phyloP scores from a whole-genome alignment of 2,888 invertebrate species.

The Sarcophaga subvicina region DNA sequence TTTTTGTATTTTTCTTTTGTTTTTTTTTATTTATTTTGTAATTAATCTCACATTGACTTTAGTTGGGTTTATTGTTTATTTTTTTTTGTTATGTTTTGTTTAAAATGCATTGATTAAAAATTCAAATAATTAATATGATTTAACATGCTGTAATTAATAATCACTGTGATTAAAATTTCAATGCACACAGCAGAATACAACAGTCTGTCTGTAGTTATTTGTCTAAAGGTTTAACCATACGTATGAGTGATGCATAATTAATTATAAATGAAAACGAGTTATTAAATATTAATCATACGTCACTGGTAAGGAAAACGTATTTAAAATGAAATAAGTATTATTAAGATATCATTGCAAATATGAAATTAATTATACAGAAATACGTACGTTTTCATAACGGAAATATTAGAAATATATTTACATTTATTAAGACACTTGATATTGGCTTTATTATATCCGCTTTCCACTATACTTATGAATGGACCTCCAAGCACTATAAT shows the following conservation, averaged over 20 bases:
- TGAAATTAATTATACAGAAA: background rate
- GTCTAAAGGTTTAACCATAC: constrained; percentile 24
- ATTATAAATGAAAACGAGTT: background rate
- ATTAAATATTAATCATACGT: constrained; percentile 56
- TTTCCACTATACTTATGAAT: no score
- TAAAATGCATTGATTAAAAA: constrained; percentile 12
- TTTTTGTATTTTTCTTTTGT: background rate
- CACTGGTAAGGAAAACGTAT: constrained; percentile 1
- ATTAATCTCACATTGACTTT: background rate
- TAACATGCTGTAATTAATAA: constrained; percentile 43
- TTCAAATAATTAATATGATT: constrained; percentile 46
- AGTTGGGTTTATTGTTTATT: background rate
- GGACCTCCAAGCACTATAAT: no score
- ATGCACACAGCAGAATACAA: background rate
- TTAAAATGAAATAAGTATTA: background rate
- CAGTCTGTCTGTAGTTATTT: background rate
- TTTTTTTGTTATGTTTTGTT: background rate
- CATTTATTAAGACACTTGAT: no score
- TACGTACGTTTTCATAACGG: constrained; percentile 1
- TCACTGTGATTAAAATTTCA: background rate
- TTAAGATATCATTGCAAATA: constrained; percentile 1
- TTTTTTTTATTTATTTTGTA: constrained; percentile 5
- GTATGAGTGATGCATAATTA: constrained; percentile 60
- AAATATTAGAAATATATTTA: background rate
- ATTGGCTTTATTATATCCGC: no score